Evolutionary conservation across 2,113 vertebrate species (phyloP), one percentile per base, ranked within the genome.

Genomic region (Seriola dumerili): DNA sequence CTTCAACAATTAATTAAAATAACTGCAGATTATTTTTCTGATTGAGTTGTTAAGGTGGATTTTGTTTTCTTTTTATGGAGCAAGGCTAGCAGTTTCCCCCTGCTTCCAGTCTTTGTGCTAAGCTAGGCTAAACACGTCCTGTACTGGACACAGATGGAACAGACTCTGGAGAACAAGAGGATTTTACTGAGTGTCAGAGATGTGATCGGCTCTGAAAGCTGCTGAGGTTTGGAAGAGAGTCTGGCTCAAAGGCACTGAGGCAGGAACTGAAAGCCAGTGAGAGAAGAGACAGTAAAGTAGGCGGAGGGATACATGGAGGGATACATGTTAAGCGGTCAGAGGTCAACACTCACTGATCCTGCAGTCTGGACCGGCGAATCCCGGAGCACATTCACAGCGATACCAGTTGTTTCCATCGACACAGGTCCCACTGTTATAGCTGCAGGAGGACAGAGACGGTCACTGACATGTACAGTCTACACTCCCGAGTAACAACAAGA

Each of bases 341-440:
- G 61, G 40, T 11, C 17, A 80, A 72, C 85, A 96, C 97, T 96
- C 91, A 98, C 97, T 98, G 95, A 98, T 98, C 85, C 97, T 96
- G 88, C 97, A 98, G 94, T 98, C 97, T 0, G 97, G 97, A 2
- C 97, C 97, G 0, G 97, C 96, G 0, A 98, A 98, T 9, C 97
- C 97, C 0, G 97, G 94, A 23, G 97, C 96, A 0, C 97, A 98
- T 78, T 98, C 97, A 17, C 97, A 98, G 8, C 97, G 96, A 80
- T 97, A 98, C 97, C 97, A 98, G 91, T 98, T 98, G 79, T 97
- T 97, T 68, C 97, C 97, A 5, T 98, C 97, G 50, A 98, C 96
- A 0, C 97, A 98, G 0, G 96, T 96, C 55, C 97, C 97, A 0
- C 96, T 96, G 71, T 98, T 98, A 16, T 88, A 88, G 21, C 86